A percentile compares a stretch with the other conserved stretches of the same genome.
Evolutionary conservation across 2,113 vertebrate genomes (phyloP).

Genomic region (Syngnathus floridae): DNA sequence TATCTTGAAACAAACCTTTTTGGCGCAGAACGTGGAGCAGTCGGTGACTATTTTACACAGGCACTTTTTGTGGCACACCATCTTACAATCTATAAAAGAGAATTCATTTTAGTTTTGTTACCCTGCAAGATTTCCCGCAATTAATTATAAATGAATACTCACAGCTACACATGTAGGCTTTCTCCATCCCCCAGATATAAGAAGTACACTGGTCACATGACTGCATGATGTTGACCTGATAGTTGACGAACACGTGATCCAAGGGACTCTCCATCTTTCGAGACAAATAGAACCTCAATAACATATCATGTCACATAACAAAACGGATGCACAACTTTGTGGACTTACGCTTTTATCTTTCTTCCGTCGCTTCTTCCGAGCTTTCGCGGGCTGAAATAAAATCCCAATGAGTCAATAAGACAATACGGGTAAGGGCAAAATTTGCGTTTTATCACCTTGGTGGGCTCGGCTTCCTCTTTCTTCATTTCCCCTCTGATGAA

Average conservation of each 20-base stretch:
- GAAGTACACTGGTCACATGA: conserved; percentile 91
- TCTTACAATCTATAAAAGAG: conserved; percentile 80
- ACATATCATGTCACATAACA: background rate
- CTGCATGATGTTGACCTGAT: conserved; percentile 94
- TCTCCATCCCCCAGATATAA: conserved; percentile 98
- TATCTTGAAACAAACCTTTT: conserved; percentile 67
- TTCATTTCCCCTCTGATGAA: conserved; percentile 88
- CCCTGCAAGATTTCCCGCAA: background rate
- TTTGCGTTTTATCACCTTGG: conserved; percentile 67
- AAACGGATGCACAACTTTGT: background rate
- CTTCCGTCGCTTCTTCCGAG: conserved; percentile 90
- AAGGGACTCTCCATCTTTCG: conserved; percentile 80
- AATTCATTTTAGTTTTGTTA: background rate
- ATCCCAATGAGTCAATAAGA: background rate
- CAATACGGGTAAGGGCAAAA: background rate
- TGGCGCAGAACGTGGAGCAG: conserved; percentile 76
- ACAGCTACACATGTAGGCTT: conserved; percentile 91
- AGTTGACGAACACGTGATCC: conserved; percentile 83
- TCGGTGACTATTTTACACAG: conserved; percentile 79
- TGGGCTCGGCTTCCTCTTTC: conserved; percentile 81
- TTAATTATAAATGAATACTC: conserved; percentile 49
- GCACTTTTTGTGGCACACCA: conserved; percentile 97
- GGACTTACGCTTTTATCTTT: conserved; percentile 85
- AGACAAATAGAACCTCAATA: background rate
- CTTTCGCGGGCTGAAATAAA: conserved; percentile 77